Conservation (phyloP, 2,888 invertebrate genomes). For the Syrphus vitripennis region DNA sequence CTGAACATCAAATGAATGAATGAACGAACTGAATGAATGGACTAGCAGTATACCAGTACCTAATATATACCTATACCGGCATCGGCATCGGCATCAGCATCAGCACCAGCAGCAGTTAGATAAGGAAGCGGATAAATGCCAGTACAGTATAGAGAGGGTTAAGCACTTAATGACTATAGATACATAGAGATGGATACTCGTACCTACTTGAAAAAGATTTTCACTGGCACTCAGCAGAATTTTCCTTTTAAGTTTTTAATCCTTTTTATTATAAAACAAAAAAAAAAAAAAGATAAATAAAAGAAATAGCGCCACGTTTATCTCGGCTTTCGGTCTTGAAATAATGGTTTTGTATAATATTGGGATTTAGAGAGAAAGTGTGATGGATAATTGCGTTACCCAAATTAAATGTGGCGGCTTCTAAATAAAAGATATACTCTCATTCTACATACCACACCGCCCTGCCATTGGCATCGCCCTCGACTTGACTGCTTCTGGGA, state of each 20-base stretch:
- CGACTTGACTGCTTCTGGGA: background rate
- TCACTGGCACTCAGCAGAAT: conserved; percentile 58
- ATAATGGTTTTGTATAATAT: background rate
- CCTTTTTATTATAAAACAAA: conserved; percentile 52
- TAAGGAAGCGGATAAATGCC: conserved; percentile 33
- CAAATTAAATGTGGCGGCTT: conserved; percentile 64
- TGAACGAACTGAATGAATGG: conserved; percentile 65
- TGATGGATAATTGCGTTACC: conserved; percentile 59
- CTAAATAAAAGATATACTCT: conserved; percentile 24
- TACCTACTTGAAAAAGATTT: conserved; percentile 45
- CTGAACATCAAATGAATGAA: conserved; percentile 68
- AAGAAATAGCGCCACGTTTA: conserved; percentile 32
- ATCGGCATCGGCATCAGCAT: too few species aligned
- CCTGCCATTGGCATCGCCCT: too few species aligned
- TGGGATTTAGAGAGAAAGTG: conserved; percentile 8
- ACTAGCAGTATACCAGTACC: conserved; percentile 3
- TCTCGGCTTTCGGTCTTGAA: conserved; percentile 37
- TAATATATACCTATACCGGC: background rate
- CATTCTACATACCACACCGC: background rate
- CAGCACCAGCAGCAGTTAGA: conserved; percentile 22
- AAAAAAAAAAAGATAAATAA: background rate
- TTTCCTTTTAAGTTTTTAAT: conserved; percentile 62
- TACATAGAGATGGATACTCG: background rate
- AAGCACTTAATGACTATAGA: conserved; percentile 61
- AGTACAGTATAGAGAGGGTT: conserved; percentile 26